Conservation (phyloP, 1,140 invertebrate genomes). For the Stegodyphus dumicola region DNA sequence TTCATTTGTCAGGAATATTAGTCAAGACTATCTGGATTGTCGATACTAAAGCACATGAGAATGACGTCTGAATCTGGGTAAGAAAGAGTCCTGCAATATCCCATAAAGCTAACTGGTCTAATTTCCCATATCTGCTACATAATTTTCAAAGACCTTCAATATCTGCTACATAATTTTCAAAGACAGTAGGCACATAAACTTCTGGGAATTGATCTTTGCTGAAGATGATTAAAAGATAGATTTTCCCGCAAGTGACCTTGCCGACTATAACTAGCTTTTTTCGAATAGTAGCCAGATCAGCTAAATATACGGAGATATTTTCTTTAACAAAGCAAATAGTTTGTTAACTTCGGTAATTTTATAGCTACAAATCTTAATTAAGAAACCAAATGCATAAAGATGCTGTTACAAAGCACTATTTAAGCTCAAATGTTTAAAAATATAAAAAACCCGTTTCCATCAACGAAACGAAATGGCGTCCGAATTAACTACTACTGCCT, state of each 20-base stretch:
- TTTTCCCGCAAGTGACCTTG: slow-evolving; percentile 68
- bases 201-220: slow-evolving; percentile 68
- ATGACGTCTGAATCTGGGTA: slow-evolving; percentile 99
- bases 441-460: no score
- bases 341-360: no score
- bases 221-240: slow-evolving; percentile 68
- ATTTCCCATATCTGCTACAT: not conserved
- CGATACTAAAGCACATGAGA: slow-evolving; percentile 97
- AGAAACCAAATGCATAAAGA: no score
- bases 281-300: slow-evolving; percentile 70
- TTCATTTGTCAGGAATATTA: slow-evolving; percentile 98
- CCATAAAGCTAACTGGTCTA: slow-evolving; percentile 92
- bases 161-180: slow-evolving; percentile 64
- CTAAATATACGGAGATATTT: no score
- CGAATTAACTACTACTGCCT: no score
- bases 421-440: no score
- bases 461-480: no score
- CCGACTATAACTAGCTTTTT: slow-evolving; percentile 70
- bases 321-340: no score
- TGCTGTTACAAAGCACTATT: no score
- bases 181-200: slow-evolving; percentile 68
- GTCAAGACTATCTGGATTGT: slow-evolving; percentile 96
- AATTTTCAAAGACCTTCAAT: no score
- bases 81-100: slow-evolving; percentile 96
- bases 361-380: no score